These are phyloP conservation scores for Eulithis testata DNA, from an alignment of 2,888 invertebrate species.

Conservation along the genomic window DNA sequence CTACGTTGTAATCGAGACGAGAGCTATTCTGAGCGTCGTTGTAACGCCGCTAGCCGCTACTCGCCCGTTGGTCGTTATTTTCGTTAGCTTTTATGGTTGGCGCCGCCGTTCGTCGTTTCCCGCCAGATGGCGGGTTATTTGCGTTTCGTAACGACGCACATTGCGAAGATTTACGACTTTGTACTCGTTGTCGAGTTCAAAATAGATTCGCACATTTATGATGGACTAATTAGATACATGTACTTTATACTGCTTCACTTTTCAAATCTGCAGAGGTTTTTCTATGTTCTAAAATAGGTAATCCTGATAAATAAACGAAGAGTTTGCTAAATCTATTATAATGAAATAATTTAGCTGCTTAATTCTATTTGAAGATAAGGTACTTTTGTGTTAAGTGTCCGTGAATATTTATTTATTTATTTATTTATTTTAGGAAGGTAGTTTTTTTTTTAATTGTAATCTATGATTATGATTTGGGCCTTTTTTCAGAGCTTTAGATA, in stretches of 20 bases:
- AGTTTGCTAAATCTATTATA: no score
- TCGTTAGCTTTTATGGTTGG: conserved; percentile 55
- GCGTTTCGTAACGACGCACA: conserved; percentile 37
- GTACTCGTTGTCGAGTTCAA: conserved; percentile 13
- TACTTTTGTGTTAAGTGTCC: no score
- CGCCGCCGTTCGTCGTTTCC: conserved; percentile 44
- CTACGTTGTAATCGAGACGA: conserved; percentile 56
- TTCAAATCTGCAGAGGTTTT: no score
- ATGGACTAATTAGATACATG: background rate
- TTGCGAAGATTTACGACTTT: conserved; percentile 23
- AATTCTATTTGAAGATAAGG: no score
- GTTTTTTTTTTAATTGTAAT: no score
- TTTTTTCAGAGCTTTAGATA: no score
- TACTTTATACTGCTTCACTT: background rate
- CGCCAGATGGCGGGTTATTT: conserved; percentile 65
- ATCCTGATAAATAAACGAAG: no score
- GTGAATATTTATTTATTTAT: no score
- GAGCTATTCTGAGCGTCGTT: conserved; percentile 58
- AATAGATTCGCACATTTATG: conserved; percentile 15
- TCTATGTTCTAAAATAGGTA: no score
- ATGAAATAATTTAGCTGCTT: no score
- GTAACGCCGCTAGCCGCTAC: conserved; percentile 56
- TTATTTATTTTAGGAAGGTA: no score
- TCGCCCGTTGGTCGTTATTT: conserved; percentile 67
- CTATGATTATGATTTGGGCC: no score